A percentile compares a stretch with the other conserved stretches of the same genome.
Conservation (phyloP, 2,113 vertebrate species). For the Varanus salvator region DNA sequence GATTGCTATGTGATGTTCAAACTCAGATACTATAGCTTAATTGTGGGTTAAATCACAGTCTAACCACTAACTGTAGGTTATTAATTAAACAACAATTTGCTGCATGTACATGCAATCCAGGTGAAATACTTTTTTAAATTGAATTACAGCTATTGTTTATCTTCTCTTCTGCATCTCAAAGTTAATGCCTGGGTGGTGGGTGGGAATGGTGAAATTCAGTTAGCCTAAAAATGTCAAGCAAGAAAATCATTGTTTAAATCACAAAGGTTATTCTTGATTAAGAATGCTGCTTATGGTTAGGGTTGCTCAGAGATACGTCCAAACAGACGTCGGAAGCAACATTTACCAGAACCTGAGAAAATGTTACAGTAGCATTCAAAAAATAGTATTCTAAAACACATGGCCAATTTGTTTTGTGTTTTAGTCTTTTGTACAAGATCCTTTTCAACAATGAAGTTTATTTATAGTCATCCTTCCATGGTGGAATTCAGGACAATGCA, state of each 20-base stretch:
- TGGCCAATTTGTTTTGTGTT: not conserved
- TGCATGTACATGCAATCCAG: no score
- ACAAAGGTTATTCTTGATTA: not conserved
- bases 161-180: not conserved
- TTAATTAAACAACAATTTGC: no score
- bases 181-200: not conserved
- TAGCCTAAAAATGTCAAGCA: not conserved
- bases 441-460: not conserved
- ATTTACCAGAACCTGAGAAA: not conserved
- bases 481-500: not conserved
- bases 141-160: not conserved
- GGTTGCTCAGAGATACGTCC: not conserved
- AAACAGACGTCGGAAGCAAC: not conserved
- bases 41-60: no score
- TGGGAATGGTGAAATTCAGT: not conserved
- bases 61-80: no score
- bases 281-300: not conserved
- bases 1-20: no score
- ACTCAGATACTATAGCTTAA: no score
- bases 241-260: not conserved
- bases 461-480: not conserved
- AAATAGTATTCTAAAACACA: not conserved
- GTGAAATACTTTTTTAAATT: not conserved
- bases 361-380: not conserved
- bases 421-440: not conserved